Conservation (phyloP, 23 tunicate species). For the Trididemnum miniatum region DNA sequence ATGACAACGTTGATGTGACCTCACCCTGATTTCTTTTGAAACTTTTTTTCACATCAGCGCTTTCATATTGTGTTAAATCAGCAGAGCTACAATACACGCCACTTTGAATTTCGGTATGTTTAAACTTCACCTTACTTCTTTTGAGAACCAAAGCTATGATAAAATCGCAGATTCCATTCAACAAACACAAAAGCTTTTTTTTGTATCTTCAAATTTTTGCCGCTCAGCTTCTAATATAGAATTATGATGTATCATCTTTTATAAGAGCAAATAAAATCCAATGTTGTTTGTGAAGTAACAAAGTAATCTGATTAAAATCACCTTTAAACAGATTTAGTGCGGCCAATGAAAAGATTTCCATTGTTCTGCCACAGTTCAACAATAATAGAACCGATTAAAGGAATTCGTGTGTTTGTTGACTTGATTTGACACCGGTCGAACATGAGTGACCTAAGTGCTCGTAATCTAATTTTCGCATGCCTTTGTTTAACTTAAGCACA, state of each 20-base stretch:
- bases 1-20: no score
- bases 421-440: background rate
- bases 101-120: no score
- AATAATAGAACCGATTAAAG: background rate
- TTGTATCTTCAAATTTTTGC: background rate
- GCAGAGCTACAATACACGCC: no score
- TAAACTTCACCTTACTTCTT: no score
- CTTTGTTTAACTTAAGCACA: background rate
- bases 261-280: no score
- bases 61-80: no score
- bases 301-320: background rate
- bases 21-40: no score
- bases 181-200: background rate
- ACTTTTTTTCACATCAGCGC: no score
- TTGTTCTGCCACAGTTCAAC: background rate
- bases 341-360: background rate
- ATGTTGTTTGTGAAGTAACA: background rate
- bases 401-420: background rate
- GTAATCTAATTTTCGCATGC: background rate
- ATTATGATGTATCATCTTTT: background rate
- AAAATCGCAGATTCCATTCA: background rate
- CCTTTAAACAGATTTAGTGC: background rate
- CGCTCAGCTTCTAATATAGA: background rate
- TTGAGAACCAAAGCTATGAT: no score
- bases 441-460: background rate